A percentile compares a stretch with the other conserved stretches of the same genome.
These are phyloP conservation scores for Philhelius pedissequus DNA, from an alignment of 2,888 invertebrate genomes.

Conservation along the genomic window DNA sequence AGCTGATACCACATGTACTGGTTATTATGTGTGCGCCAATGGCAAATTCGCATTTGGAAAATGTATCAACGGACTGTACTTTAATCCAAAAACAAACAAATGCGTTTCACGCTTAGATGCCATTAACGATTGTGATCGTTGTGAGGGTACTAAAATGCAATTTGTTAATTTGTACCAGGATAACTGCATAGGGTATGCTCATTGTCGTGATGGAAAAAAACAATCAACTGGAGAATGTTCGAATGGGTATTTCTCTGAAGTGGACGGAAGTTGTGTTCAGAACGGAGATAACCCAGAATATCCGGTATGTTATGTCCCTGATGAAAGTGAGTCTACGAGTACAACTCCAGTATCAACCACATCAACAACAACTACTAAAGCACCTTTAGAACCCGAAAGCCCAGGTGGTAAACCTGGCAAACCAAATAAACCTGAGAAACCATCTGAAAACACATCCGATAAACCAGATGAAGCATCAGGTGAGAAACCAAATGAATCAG, in stretches of 20 bases:
- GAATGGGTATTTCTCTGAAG: constrained; percentile 70
- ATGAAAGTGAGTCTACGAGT: neutral
- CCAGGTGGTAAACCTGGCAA: no score
- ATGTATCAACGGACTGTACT: constrained; percentile 66
- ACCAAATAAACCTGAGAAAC: no score
- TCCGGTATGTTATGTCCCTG: constrained; percentile 64
- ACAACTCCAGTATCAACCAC: neutral
- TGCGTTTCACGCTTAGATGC: constrained; percentile 70
- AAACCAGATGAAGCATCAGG: no score
- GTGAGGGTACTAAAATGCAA: constrained; percentile 59
- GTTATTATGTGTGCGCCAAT: constrained; percentile 70
- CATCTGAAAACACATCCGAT: no score
- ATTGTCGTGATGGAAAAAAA: constrained; percentile 69
- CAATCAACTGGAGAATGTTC: constrained; percentile 62
- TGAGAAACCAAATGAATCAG: no score
- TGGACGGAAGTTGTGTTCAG: constrained; percentile 55
- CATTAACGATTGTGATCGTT: constrained; percentile 72
- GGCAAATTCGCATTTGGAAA: constrained; percentile 43
- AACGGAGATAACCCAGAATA: constrained; percentile 63
- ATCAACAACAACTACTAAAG: no score
- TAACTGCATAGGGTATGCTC: constrained; percentile 70
- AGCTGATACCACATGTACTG: constrained; percentile 66
- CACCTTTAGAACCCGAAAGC: no score
- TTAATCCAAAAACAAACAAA: constrained; percentile 59
- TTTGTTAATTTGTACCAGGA: constrained; percentile 71